Evolutionary conservation across 2,113 vertebrate genomes (phyloP), one percentile per base, ranked within the genome.

Genomic region (Malurus alboscapulatus): DNA sequence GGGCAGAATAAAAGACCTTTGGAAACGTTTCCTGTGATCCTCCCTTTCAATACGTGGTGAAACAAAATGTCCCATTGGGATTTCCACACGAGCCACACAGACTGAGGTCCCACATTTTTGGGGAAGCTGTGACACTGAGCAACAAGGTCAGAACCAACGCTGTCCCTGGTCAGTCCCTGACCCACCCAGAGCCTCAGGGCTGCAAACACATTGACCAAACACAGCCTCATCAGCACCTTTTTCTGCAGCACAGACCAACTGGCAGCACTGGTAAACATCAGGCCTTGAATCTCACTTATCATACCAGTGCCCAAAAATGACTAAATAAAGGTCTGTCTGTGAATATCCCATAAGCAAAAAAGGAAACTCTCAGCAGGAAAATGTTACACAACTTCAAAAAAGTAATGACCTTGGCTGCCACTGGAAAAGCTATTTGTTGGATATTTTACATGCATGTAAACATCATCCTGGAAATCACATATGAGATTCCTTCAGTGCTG

Each of bases 51-150:
- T 1, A 10, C 12, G 3, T 6, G 73, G 25, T 24, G 48, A 72
- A 88, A 58, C 15, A 34, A 66, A 62, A 65, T 48, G 7, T 26
- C 7, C 7, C n/a, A 8, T 4, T 51, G 48, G 13, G 24, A 48
- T 86, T 80, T 77, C 63, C 14, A 3, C 1, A 1, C 19, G 22
- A 86, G 29, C 29, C 17, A 18, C 11, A 32, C 14, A 34, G n/a
- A 65, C 16, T 6, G n/a, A 3, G 15, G 30, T 21, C 75, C 32
- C n/a, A 27, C 0, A 4, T 30, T 71, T 72, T 36, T 0, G 0
- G 55, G 55, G 34, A 50, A 77, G 29, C 8, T 4, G 0, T 22
- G 54, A 45, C 12, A 10, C n/a, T 9, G 13, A 36, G 36, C 29
- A 48, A 6, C 11, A 17, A 14, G 21, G 36, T 18, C 62, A 76